These are phyloP conservation scores for Hemithea aestivaria DNA, from an alignment of 2,888 invertebrate genomes.

Conservation along the genomic window DNA sequence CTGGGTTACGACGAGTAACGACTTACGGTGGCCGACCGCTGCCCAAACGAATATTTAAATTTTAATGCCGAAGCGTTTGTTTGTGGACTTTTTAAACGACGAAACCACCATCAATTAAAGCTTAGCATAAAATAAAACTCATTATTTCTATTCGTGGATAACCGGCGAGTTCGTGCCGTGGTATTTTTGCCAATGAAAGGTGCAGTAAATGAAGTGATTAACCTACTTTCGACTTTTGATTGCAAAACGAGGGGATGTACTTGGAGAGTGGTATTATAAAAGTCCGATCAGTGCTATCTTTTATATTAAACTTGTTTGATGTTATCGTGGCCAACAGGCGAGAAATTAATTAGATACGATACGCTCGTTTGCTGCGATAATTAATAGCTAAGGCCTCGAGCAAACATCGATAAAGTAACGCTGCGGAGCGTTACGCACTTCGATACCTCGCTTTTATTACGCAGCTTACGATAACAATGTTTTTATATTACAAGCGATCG, in stretches of 20 bases:
- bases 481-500: constrained; percentile 1
- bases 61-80: constrained; percentile 17
- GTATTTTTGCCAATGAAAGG: constrained; percentile 8
- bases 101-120: background rate
- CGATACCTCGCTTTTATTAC: constrained; percentile 28
- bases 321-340: constrained; percentile 43
- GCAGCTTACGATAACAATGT: constrained; percentile 9
- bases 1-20: constrained; percentile 15
- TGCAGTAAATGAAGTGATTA: constrained; percentile 13
- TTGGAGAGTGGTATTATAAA: background rate
- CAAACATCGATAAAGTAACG: constrained; percentile 43
- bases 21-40: constrained; percentile 7
- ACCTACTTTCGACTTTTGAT: constrained; percentile 13
- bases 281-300: constrained; percentile 22
- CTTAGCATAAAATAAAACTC: constrained; percentile 5
- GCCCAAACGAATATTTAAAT: constrained; percentile 18
- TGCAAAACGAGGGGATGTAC: constrained; percentile 4
- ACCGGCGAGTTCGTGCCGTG: constrained; percentile 8
- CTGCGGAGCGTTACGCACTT: constrained; percentile 34
- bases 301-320: constrained; percentile 45
- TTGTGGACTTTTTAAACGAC: constrained; percentile 7
- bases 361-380: constrained; percentile 49
- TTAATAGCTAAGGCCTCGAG: constrained; percentile 43
- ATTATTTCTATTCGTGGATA: constrained; percentile 3
- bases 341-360: constrained; percentile 54